Evolutionary conservation across 2,113 vertebrate genomes (phyloP).

Genomic region (Columba livia): DNA sequence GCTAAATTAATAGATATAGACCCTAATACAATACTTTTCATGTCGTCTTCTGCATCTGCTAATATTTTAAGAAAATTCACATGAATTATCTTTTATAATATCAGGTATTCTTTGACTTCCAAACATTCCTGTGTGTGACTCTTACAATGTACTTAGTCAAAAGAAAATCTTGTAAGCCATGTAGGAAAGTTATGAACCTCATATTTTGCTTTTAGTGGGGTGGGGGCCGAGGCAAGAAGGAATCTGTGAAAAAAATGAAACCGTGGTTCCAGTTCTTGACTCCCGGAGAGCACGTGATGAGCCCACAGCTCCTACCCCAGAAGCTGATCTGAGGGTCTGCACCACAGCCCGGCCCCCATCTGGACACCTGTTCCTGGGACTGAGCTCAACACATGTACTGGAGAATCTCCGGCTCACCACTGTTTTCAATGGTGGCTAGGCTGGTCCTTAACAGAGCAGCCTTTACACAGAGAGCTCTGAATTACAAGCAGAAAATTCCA

Average conservation of each 20-base stretch:
- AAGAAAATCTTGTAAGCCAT: background rate
- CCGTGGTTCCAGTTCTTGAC: background rate
- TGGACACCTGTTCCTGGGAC: background rate
- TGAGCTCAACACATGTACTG: background rate
- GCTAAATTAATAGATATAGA: background rate
- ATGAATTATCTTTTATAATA: background rate
- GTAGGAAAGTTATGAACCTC: background rate
- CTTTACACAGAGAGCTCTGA: background rate
- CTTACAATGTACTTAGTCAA: background rate
- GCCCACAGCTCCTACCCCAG: background rate
- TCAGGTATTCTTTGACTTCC: background rate
- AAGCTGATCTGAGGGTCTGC: background rate
- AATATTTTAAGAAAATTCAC: background rate
- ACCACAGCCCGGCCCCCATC: background rate
- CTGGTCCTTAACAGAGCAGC: background rate
- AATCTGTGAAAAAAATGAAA: background rate
- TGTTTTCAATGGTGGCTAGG: background rate
- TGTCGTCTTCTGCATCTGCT: background rate
- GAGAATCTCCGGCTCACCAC: background rate
- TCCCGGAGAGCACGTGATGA: background rate
- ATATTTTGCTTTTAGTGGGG: background rate
- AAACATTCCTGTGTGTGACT: background rate
- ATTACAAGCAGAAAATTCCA: background rate
- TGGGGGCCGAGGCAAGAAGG: background rate
- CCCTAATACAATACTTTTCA: background rate